Conservation (phyloP, 2,113 vertebrate genomes). For the Rhagologus leucostigma region DNA sequence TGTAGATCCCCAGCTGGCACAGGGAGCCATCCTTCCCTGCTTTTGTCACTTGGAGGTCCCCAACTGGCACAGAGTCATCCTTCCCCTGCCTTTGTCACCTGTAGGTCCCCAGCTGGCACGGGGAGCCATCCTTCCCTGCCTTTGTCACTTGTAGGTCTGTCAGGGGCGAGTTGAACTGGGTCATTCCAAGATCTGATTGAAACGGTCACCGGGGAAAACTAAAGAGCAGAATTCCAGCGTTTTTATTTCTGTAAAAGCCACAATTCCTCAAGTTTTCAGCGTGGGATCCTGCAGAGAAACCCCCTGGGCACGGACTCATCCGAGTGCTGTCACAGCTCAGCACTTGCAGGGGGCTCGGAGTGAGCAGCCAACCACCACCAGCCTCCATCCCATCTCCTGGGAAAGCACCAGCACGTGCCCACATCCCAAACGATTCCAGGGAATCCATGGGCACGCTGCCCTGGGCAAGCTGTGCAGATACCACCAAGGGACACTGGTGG, state of each 20-base stretch:
- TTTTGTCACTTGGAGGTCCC: too few relatives aligned
- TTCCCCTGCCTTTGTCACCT: not conserved
- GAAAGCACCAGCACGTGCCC: fast-evolving
- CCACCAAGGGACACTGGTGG: not conserved
- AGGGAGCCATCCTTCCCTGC: not conserved
- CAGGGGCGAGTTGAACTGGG: not conserved
- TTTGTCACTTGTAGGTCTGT: not conserved
- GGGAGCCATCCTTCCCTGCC: fast-evolving
- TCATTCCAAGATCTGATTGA: not conserved
- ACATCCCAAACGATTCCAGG: fast-evolving
- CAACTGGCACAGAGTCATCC: fast-evolving
- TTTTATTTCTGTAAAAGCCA: not conserved
- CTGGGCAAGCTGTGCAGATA: fast-evolving
- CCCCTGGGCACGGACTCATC: not conserved
- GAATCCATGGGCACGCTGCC: fast-evolving
- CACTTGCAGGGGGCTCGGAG: not conserved
- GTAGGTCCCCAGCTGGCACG: fast-evolving
- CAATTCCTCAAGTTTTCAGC: fast-evolving
- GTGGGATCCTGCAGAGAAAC: not conserved
- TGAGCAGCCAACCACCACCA: fast-evolving
- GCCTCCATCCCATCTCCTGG: fast-evolving
- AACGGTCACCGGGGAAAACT: not conserved
- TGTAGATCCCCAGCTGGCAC: fast-evolving
- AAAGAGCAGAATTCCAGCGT: not conserved
- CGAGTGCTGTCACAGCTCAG: fast-evolving